Percentiles rank a stretch among this genome's conserved stretches.
Conservation (phyloP, 2,797 vertebrate species). For the Myoxocephalus aenaeus region DNA sequence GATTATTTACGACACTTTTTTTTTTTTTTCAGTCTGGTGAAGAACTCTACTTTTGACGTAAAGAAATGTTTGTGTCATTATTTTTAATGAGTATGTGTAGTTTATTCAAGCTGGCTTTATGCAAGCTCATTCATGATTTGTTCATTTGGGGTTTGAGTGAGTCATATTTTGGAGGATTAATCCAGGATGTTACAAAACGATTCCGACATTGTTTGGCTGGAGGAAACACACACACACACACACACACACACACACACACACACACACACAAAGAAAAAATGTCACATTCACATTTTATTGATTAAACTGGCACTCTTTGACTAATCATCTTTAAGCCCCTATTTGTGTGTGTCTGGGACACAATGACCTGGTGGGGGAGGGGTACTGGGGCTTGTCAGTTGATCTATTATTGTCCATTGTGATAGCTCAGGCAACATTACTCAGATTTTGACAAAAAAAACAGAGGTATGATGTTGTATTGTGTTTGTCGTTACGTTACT, state of each 20-base stretch:
- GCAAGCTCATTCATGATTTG: background rate
- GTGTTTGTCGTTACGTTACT: background rate
- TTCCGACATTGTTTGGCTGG: background rate
- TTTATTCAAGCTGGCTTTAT: background rate
- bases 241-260: background rate
- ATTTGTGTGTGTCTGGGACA: background rate
- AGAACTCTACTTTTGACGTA: background rate
- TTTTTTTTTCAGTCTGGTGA: too few species aligned
- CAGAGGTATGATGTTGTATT: background rate
- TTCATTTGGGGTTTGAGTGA: conserved; percentile 10
- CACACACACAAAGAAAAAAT: background rate
- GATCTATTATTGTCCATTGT: conserved; percentile 13
- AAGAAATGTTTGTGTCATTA: conserved; percentile 19
- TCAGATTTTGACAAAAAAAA: background rate
- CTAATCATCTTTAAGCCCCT: conserved; percentile 9
- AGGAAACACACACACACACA: conserved; percentile 9
- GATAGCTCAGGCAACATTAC: background rate
- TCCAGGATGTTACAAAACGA: conserved; percentile 11
- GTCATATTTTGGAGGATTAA: background rate
- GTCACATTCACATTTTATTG: conserved; percentile 7
- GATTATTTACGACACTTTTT: conserved; percentile 20
- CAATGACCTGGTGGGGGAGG: background rate
- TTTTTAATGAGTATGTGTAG: background rate
- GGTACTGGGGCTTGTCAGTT: background rate
- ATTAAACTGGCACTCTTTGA: conserved; percentile 1